Conservation (phyloP, 2,797 vertebrate species). For the Acanthurus leucopareius region DNA sequence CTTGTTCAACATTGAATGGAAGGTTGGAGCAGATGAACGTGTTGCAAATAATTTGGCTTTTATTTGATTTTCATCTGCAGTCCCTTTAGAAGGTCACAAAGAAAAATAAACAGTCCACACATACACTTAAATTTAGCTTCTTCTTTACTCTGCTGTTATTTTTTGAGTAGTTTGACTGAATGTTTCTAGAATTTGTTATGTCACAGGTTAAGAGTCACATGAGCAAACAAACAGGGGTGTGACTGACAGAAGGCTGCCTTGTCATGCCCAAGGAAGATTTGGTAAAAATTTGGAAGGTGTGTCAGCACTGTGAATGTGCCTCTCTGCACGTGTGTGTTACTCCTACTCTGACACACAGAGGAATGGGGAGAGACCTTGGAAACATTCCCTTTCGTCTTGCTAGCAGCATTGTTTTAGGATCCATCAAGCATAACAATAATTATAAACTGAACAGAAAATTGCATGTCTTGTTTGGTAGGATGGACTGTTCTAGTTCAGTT, state of each 20-base stretch:
- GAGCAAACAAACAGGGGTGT: conserved; percentile 49
- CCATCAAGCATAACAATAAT: too few species aligned
- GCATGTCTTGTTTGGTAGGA: too few species aligned
- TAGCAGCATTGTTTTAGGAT: too few species aligned
- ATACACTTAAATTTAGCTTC: background rate
- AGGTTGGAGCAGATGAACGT: background rate
- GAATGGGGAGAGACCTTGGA: background rate
- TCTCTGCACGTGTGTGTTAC: background rate
- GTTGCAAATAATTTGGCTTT: conserved; percentile 6
- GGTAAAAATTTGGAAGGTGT: conserved; percentile 40
- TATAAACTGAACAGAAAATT: too few species aligned
- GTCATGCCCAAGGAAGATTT: conserved; percentile 40
- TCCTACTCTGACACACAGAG: conserved; percentile 5
- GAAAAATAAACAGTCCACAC: background rate
- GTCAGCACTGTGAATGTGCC: conserved; percentile 16
- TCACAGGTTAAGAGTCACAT: conserved; percentile 44
- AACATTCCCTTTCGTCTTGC: too few species aligned
- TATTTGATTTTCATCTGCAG: conserved; percentile 2
- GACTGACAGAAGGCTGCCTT: conserved; percentile 27
- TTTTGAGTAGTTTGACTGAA: conserved; percentile 7
- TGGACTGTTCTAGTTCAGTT: too few species aligned
- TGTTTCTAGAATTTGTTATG: conserved; percentile 25
- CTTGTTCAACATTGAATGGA: background rate
- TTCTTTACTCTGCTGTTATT: background rate
- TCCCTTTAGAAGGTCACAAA: background rate